Conservation (phyloP, 2,113 vertebrate genomes). For the Ceyx melanurus region DNA sequence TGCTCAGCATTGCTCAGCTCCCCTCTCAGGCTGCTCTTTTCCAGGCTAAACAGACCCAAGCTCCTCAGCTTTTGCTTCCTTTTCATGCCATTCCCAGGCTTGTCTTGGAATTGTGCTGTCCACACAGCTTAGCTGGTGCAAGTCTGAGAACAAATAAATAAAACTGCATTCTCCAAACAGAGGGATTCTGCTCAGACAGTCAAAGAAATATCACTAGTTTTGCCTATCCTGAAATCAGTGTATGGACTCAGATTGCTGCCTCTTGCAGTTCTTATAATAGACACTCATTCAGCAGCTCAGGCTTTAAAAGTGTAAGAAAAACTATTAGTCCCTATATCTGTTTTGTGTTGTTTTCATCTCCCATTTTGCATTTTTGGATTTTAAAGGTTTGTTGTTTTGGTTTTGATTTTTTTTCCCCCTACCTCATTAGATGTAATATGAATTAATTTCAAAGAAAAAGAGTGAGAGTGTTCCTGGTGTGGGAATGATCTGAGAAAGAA, state of each 20-base stretch:
- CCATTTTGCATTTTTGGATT: neutral
- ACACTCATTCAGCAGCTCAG: neutral
- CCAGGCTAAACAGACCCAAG: neutral
- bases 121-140: neutral
- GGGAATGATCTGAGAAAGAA: slow-evolving; percentile 19
- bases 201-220: neutral
- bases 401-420: neutral
- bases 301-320: neutral
- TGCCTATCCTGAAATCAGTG: neutral
- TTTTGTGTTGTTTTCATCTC: neutral
- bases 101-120: neutral
- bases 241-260: rapidly evolving
- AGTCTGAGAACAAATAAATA: neutral
- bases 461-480: neutral
- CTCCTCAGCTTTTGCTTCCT: neutral
- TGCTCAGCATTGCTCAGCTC: neutral
- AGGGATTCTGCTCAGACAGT: neutral
- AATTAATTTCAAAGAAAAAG: neutral
- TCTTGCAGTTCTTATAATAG: neutral
- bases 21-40: neutral
- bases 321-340: neutral
- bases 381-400: neutral
- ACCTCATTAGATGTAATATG: neutral
- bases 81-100: neutral
- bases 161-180: neutral